Conservation (phyloP, 1,140 invertebrate genomes). For the Zophobas atratus region DNA sequence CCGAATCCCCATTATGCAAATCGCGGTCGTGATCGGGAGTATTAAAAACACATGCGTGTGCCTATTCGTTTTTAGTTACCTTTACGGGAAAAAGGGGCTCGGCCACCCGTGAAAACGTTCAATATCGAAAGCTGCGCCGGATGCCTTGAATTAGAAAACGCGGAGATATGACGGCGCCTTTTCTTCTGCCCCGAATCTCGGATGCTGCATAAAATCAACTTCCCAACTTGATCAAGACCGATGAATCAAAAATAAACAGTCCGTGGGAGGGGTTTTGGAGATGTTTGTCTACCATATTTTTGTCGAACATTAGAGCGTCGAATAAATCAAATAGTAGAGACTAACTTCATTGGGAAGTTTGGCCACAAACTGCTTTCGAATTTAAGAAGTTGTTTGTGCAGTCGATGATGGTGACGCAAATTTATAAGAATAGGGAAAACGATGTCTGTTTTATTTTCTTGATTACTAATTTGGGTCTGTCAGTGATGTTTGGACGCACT, state of each 20-base stretch:
- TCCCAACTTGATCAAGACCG: constrained; percentile 18
- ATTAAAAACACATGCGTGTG: constrained; percentile 58
- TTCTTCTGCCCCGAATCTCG: constrained; percentile 13
- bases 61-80: constrained; percentile 56
- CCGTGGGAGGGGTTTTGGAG: not conserved
- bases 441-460: too few species aligned
- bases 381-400: not conserved
- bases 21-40: constrained; percentile 53
- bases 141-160: constrained; percentile 40
- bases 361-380: constrained; percentile 3
- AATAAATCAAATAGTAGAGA: constrained; percentile 25
- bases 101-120: constrained; percentile 39
- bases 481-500: too few species aligned
- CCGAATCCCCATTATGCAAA: constrained; percentile 53
- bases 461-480: too few species aligned
- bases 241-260: constrained; percentile 34
- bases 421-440: too few species aligned
- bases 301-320: constrained; percentile 4
- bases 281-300: constrained; percentile 21
- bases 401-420: not conserved
- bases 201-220: constrained; percentile 32
- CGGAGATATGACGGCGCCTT: constrained; percentile 40
- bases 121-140: constrained; percentile 42
- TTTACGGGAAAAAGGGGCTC: constrained; percentile 40
- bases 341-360: constrained; percentile 25